Evolutionary conservation across 2,113 vertebrate species (phyloP), one percentile per base, ranked within the genome.

Genomic region (Panthera uncia): DNA sequence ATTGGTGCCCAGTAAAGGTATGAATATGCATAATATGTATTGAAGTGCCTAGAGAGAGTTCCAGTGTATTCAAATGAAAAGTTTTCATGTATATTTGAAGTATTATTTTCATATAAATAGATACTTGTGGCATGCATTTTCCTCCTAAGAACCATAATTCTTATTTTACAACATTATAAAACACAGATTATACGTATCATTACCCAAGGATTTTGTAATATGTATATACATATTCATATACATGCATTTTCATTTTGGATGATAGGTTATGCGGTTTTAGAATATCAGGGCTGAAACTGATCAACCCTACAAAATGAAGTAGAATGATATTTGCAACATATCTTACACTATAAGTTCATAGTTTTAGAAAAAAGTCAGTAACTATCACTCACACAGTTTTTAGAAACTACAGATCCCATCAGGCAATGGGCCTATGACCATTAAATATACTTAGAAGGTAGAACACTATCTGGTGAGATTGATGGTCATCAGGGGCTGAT

Each of bases 331-430:
- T 81, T 71, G 71, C 63, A 88, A 29, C 50, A 27, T 92, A 41
- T 50, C 91, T 83, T 78, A 86, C 45, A 94, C 65, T 95, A 33
- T 85, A 57, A 50, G 65, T 81, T 82, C 61, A 76, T 48, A 84
- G 38, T 93, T 96, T 79, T 36, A 94, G 27, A 86, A 88, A 95
- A 36, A 87, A 94, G 61, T 73, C 89, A 82, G 82, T 78, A 57
- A 76, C 41, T 80, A 14, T 41, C 29, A 88, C 45, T 23, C 23
- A 76, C 33, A 73, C 76, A 63, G 18, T 71, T n/a, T 76, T 89
- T 45, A 89, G 73, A 95, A 91, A 65, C 31, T 89, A 41, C 13
- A 91, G 78, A 91, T 86, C 61, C 57, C 71, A 63, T 96, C 80
- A 96, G n/a, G 55, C 76, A 93, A 5, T 55, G 45, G 73, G 3